Evolutionary conservation across 2,888 invertebrate genomes (phyloP).

Genomic region (Drosophila koepferae): DNA sequence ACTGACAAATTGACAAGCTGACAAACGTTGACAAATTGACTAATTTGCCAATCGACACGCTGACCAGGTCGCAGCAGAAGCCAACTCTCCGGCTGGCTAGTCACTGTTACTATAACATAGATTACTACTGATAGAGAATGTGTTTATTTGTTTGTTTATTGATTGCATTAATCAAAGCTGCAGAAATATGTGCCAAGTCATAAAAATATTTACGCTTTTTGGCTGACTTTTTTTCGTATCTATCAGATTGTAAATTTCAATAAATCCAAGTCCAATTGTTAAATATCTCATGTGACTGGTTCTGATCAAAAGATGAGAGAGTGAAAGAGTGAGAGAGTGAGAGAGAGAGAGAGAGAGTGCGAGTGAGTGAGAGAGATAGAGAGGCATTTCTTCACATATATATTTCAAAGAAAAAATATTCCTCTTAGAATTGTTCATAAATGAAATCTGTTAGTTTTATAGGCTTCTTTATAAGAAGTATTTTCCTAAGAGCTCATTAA

Average conservation of each 20-base stretch:
- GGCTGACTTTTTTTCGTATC: constrained; percentile 34
- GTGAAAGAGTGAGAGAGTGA: too few species aligned
- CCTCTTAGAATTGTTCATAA: not conserved
- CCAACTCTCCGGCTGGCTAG: not conserved
- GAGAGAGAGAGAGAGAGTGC: too few species aligned
- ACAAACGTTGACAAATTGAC: constrained; percentile 5
- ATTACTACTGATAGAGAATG: constrained; percentile 9
- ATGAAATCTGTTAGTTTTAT: constrained; percentile 8
- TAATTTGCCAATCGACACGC: constrained; percentile 3
- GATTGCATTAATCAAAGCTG: constrained; percentile 73
- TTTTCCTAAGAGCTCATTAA: constrained; percentile 7
- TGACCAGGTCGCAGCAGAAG: not conserved
- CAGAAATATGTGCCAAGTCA: constrained; percentile 75
- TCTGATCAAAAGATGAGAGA: not conserved
- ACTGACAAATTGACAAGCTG: constrained; percentile 20
- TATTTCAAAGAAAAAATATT: not conserved
- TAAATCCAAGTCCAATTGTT: constrained; percentile 46
- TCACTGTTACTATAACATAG: constrained; percentile 14
- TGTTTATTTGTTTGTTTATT: constrained; percentile 3
- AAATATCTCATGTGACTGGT: constrained; percentile 39
- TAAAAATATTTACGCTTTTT: constrained; percentile 57
- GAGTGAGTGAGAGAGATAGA: too few species aligned
- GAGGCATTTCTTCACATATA: too few species aligned
- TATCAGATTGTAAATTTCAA: constrained; percentile 61
- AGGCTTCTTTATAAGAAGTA: not conserved